These are phyloP conservation scores for Myripristis jacobus DNA, from an alignment of 2,797 vertebrate species.

Conservation along the genomic window DNA sequence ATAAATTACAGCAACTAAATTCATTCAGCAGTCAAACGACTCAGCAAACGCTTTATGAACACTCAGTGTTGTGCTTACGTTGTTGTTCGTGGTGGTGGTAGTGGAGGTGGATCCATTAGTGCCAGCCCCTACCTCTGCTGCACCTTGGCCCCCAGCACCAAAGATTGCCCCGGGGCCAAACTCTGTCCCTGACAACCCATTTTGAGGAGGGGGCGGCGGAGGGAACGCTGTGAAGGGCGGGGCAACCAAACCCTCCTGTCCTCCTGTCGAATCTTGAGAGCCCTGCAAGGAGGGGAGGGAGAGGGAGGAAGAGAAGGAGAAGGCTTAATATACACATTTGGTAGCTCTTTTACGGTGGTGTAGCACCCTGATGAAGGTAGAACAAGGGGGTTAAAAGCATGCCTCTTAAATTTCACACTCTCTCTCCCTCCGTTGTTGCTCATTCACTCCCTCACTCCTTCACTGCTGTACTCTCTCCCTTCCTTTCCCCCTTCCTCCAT, in stretches of 20 bases:
- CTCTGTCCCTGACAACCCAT: constrained; percentile 78
- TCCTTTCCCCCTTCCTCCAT: constrained; percentile 56
- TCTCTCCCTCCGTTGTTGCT: constrained; percentile 6
- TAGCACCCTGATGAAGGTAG: constrained; percentile 22
- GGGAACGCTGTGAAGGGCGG: constrained; percentile 80
- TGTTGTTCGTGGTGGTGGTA: constrained; percentile 55
- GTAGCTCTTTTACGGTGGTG: constrained; percentile 13
- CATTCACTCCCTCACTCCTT: constrained; percentile 34
- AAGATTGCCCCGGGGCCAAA: constrained; percentile 79
- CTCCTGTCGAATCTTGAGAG: constrained; percentile 82
- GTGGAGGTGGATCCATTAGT: constrained; percentile 59
- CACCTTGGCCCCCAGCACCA: constrained; percentile 69
- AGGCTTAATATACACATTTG: constrained; percentile 46
- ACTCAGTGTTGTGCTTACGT: constrained; percentile 56
- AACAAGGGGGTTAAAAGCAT: constrained; percentile 57
- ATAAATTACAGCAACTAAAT: not conserved
- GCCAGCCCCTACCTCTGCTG: constrained; percentile 72
- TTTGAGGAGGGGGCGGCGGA: constrained; percentile 82
- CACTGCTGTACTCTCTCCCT: constrained; percentile 5
- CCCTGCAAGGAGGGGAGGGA: constrained; percentile 62
- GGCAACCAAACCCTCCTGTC: constrained; percentile 80
- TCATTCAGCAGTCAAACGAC: not conserved
- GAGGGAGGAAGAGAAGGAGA: constrained; percentile 15
- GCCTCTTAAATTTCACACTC: constrained; percentile 70
- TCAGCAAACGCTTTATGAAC: not conserved